Evolutionary conservation across 2,113 vertebrate species (phyloP), one percentile per base, ranked within the genome.

Genomic region (Noctilio leporinus): DNA sequence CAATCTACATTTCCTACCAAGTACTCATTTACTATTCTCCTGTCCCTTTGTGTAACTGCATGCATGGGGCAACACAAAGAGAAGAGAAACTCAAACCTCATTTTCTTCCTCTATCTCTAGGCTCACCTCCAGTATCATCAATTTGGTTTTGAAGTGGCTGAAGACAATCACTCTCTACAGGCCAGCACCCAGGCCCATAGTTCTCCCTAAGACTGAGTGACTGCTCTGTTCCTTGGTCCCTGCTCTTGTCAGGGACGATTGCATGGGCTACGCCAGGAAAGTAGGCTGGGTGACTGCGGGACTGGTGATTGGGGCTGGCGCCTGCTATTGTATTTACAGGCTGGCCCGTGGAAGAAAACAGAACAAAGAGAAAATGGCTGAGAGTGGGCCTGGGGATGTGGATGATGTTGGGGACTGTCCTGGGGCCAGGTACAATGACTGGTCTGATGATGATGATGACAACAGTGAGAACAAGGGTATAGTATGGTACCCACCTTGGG

Each of bases 201-300:
- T 53, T 20, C 53, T 92, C 24, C 76, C 87, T 33, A 26, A 87
- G 62, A 81, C 92, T 67, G 73, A 96, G 95, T 97, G 96, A 96
- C 84, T 47, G 43, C 95, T 89, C 47, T 77, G 16, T 96, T 97
- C 67, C 86, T 95, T 93, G 65, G 97, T 97, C 96, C 97, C 97
- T 97, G 96, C 91, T 76, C 0, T 87, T 92, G 87, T 89, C 96
- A 95, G 97, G 97, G 96, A 97, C 96, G 96, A 85, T 96, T 97
- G 96, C 96, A 97, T 97, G 97, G 97, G 96, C 97, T 97, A 96
- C 96, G 84, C 92, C 88, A 97, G 96, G 96, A 97, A 97, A 97
- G 97, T 97, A 94, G 97, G 96, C 96, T 97, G 96, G 97, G 97
- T 97, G 97, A 97, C 97, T 69, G 96, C 97, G 77, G 97, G 96